phyloP scores from a whole-genome alignment of 2,113 vertebrate species.

The Pangasianodon hypophthalmus region DNA sequence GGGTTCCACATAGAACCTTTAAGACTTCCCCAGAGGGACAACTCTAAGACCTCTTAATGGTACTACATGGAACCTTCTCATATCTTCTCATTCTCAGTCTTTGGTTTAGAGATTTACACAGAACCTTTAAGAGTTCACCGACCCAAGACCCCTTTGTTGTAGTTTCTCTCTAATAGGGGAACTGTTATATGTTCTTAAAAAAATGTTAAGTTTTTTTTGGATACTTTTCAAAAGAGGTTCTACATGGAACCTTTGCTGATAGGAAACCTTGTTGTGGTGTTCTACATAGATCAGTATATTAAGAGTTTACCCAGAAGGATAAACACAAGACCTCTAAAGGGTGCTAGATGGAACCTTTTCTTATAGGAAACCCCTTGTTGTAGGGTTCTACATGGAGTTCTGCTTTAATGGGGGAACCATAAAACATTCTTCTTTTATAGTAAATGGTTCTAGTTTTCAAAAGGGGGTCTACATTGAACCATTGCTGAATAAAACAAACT shows the following conservation, averaged over 20 bases:
- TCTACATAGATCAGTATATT: neutral
- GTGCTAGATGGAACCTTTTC: neutral
- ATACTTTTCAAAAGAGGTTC: neutral
- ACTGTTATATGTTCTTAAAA: neutral
- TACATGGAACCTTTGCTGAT: neutral
- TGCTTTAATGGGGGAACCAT: neutral
- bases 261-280: neutral
- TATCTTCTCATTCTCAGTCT: too few relatives aligned
- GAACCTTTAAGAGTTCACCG: too few relatives aligned
- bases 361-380: neutral
- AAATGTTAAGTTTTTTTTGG: neutral
- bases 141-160: neutral
- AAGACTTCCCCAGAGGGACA: neutral
- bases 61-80: neutral
- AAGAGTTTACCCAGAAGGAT: too few relatives aligned
- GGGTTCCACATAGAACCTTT: neutral
- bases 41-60: neutral
- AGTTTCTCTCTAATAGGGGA: neutral
- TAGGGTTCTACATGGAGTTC: neutral
- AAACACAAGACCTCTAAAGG: neutral
- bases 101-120: too few relatives aligned
- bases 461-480: too few relatives aligned
- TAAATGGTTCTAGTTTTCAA: too few relatives aligned
- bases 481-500: too few relatives aligned
- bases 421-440: neutral